Evolutionary conservation across 2,113 vertebrate genomes (phyloP), one percentile per base, ranked within the genome.

Genomic region (Caranx melampygus): DNA sequence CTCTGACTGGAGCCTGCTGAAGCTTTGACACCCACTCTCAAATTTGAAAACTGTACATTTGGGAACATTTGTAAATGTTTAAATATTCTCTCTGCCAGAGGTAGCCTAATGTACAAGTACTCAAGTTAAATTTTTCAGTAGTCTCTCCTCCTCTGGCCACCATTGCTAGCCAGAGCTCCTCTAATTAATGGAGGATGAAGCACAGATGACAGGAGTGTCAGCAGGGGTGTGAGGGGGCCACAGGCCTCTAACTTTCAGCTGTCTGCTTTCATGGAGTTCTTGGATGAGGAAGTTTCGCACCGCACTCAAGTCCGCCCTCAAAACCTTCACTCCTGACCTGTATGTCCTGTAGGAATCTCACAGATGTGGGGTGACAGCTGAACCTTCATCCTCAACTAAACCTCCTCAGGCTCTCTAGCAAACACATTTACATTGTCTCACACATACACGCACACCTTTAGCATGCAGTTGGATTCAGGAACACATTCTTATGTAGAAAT

Each of bases 181-280:
- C 45, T 89, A 92, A 93, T 94, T 88, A 90, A 87, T 81, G 55
- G 61, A 72, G 14, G 57, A 67, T 86, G 79, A 91, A 89, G 83
- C 55, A 40, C 26, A 63, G 73, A 72, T 35, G 78, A 89, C 83
- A 83, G 83, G 20, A 62, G 78, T 66, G 88, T 87, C 80, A 72
- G 84, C 81, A 49, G 62, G 86, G 84, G 88, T 63, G 61, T 59
- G 34, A 60, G 21, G 42, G 66, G 82, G 72, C 71, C 63, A 3
- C 67, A 71, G 80, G 89, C 76, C 78, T 86, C 26, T 66, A 72
- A 92, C 91, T 87, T 87, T 77, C 79, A 85, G 83, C 89, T 89
- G 87, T 88, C 89, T 81, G 66, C 35, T 82, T 89, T 81, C 61
- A 84, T 84, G 75, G 45, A 89, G 54, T 69, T 88, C 85, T 75